Evolutionary conservation across 2,888 invertebrate species (phyloP), one percentile per base, ranked within the genome.

Genomic region (Caradrina clavipalpis): DNA sequence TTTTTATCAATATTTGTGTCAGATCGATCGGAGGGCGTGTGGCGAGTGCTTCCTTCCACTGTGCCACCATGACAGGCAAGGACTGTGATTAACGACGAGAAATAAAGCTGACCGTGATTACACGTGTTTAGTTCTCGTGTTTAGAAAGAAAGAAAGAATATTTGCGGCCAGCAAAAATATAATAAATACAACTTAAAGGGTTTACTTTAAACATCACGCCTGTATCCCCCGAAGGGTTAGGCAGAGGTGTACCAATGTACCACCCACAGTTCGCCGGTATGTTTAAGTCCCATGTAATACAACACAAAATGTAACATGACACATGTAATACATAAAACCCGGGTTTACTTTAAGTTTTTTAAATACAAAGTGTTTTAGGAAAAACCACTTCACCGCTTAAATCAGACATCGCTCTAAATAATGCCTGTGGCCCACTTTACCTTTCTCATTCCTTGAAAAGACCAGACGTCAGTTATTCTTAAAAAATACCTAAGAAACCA

Each of bases 1-100:
- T 68, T 76, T 70, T 68, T 71, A 71, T 78, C 78, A 78, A 78
- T 78, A 76, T 80, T 78, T 78, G 80, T 73, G 55, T 65, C 55
- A 53, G 26, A 78, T 80, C 78, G 78, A 80, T 76, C 68, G 76
- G 31, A 21, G 61, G 60, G 58, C 26, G 66, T 64, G 69, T 31
- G 51, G 62, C 19, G 61, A 53, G 17, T 50, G 54, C 17, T 59
- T 55, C 45, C 51, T 35, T 61, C 66, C 13, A 42, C 49, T 42
- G 5, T 58, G 7, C 10, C 26, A 60, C 45, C 15, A 74, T 47
- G 17, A 26, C 21, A 50, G 47, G 64, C 57, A 49, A 31, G 3
- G 10, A 45, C 26, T 53, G 64, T 75, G 75, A 77, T 75, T 72
- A 55, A 77, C 49, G 53, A 70, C 7, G 50, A 22, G 47, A n/a